A percentile compares a stretch with the other conserved stretches of the same genome.
Conservation (phyloP, 2,113 vertebrate species). For the Psammodynastes pulverulentus region DNA sequence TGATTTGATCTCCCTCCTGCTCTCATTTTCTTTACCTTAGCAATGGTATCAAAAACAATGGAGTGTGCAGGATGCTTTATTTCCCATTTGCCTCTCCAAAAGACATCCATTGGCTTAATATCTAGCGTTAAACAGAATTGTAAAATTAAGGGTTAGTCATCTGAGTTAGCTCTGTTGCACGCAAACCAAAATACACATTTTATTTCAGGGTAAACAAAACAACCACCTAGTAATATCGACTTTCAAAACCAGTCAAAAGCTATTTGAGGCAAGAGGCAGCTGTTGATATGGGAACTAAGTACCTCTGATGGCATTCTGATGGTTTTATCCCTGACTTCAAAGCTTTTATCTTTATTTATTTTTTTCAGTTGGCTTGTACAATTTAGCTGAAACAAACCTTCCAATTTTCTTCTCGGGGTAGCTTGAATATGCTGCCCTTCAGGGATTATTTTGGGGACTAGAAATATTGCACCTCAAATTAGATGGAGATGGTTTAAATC, state of each 20-base stretch:
- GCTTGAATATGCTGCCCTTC: background rate
- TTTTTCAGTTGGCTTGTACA: background rate
- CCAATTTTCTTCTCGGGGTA: background rate
- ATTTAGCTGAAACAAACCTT: background rate
- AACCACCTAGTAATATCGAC: background rate
- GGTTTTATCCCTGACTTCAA: background rate
- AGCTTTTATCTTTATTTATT: background rate
- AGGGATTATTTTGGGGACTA: background rate
- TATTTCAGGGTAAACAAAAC: background rate
- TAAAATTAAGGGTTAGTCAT: background rate
- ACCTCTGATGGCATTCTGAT: background rate
- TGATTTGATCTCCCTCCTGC: background rate
- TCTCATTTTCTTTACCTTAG: background rate
- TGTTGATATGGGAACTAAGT: background rate
- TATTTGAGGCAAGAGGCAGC: background rate
- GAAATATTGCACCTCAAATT: background rate
- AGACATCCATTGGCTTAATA: background rate
- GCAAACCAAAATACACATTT: background rate
- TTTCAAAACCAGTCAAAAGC: background rate
- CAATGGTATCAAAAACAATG: background rate
- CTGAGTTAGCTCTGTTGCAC: background rate
- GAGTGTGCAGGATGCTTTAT: background rate
- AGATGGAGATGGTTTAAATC: background rate
- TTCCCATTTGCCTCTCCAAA: background rate
- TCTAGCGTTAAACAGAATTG: background rate